phyloP scores from a whole-genome alignment of 2,888 invertebrate species.

The Agrotis segetum region DNA sequence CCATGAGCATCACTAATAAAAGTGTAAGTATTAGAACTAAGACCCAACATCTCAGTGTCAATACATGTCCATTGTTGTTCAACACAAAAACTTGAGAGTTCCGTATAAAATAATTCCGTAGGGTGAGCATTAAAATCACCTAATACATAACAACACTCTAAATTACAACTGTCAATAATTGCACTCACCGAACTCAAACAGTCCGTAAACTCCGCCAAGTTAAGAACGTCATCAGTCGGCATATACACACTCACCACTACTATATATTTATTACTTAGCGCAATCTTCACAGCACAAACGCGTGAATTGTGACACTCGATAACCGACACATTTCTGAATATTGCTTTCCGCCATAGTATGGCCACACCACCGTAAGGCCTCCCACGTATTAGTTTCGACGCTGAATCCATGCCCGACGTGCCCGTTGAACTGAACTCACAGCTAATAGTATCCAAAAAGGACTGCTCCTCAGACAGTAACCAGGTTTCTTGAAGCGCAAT shows the following conservation, averaged over 20 bases:
- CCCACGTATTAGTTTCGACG: not conserved
- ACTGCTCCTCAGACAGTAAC: not conserved
- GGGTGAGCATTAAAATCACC: not conserved
- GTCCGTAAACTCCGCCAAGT: constrained; percentile 1
- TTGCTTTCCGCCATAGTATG: not conserved
- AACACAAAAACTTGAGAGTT: not conserved
- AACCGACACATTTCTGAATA: too few species aligned
- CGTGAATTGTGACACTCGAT: too few species aligned
- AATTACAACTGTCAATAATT: not conserved
- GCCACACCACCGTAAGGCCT: not conserved
- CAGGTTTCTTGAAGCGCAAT: not conserved
- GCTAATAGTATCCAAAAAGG: not conserved
- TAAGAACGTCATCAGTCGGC: not conserved
- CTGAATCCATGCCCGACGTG: not conserved
- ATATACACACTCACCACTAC: too few species aligned
- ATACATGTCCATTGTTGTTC: not conserved
- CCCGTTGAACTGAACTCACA: not conserved
- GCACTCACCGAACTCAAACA: not conserved
- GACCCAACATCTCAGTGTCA: too few species aligned
- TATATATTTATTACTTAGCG: too few species aligned
- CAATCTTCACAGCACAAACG: too few species aligned
- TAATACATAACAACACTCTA: not conserved
- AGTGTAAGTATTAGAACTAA: too few species aligned
- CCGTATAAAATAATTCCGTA: constrained; percentile 1
- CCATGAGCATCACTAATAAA: too few species aligned